These are phyloP conservation scores for Rallus crepitans DNA, from an alignment of 2,797 vertebrate genomes.

Conservation along the genomic window DNA sequence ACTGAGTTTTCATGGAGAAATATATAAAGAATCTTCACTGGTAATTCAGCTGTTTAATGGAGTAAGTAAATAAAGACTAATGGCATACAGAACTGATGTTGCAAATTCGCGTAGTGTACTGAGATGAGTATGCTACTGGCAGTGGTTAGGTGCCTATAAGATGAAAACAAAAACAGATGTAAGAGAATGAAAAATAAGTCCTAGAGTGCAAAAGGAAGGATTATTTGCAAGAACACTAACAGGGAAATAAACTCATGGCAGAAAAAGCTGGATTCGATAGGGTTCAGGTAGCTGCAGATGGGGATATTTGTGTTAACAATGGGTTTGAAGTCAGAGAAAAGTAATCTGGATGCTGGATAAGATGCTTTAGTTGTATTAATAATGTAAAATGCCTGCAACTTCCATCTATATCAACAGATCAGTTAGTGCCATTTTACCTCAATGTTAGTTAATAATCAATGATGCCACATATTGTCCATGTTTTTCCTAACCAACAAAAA, in stretches of 20 bases:
- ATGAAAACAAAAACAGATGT: background rate
- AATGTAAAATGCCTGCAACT: background rate
- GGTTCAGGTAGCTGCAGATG: background rate
- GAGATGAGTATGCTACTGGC: background rate
- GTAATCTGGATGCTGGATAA: background rate
- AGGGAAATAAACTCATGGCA: background rate
- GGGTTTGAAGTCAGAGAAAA: background rate
- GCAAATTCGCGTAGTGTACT: background rate
- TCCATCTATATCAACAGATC: background rate
- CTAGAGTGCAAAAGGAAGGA: background rate
- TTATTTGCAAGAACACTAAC: background rate
- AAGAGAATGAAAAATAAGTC: background rate
- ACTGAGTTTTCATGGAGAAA: background rate
- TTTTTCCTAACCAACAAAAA: background rate
- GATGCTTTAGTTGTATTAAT: background rate
- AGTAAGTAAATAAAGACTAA: background rate
- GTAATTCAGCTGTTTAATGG: background rate
- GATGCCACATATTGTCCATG: background rate
- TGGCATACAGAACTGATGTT: background rate
- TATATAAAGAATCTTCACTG: background rate
- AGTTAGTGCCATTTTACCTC: slow-evolving; percentile 20
- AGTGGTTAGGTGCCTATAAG: background rate
- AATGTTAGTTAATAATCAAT: background rate
- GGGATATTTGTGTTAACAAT: background rate
- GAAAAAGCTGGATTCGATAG: background rate